phyloP scores from a whole-genome alignment of 2,888 invertebrate genomes.

The Craniophora ligustri region DNA sequence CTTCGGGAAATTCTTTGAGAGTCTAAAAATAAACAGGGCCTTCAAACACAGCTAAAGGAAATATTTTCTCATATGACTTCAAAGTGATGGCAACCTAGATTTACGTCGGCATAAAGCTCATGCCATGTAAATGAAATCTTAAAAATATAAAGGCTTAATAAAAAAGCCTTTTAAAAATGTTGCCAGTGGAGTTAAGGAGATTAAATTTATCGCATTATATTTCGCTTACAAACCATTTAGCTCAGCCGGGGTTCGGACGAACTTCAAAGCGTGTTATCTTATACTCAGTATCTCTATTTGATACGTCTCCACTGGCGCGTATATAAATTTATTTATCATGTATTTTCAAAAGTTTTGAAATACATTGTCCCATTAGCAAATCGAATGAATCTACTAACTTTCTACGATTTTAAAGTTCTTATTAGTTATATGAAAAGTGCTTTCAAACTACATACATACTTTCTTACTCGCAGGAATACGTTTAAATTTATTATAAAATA shows the following conservation, averaged over 20 bases:
- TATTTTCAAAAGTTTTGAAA: slow-evolving; percentile 7
- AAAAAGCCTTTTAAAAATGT: slow-evolving; percentile 56
- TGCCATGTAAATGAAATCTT: slow-evolving; percentile 24
- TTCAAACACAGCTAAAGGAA: slow-evolving; percentile 21
- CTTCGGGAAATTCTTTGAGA: slow-evolving; percentile 98
- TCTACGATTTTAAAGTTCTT: too few relatives aligned
- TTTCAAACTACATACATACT: too few relatives aligned
- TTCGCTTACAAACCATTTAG: slow-evolving; percentile 64
- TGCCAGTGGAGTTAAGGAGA: slow-evolving; percentile 43
- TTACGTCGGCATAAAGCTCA: slow-evolving; percentile 19
- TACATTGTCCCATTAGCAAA: not conserved
- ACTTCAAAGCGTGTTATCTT: slow-evolving; percentile 59
- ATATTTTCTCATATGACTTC: slow-evolving; percentile 33
- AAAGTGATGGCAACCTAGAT: slow-evolving; percentile 25
- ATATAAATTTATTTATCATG: slow-evolving; percentile 27
- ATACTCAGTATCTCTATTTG: slow-evolving; percentile 48
- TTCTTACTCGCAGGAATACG: too few relatives aligned
- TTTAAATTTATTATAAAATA: too few relatives aligned
- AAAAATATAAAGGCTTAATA: slow-evolving; percentile 41
- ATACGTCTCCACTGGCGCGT: slow-evolving; percentile 46
- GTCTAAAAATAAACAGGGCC: slow-evolving; percentile 89
- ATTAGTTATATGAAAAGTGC: too few relatives aligned
- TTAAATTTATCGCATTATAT: slow-evolving; percentile 60
- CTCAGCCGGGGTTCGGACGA: slow-evolving; percentile 43
- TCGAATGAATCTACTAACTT: too few relatives aligned